A percentile compares a stretch with the other conserved stretches of the same genome.
These are phyloP conservation scores for Smittia aterrima DNA, from an alignment of 2,888 invertebrate genomes.

Conservation along the genomic window DNA sequence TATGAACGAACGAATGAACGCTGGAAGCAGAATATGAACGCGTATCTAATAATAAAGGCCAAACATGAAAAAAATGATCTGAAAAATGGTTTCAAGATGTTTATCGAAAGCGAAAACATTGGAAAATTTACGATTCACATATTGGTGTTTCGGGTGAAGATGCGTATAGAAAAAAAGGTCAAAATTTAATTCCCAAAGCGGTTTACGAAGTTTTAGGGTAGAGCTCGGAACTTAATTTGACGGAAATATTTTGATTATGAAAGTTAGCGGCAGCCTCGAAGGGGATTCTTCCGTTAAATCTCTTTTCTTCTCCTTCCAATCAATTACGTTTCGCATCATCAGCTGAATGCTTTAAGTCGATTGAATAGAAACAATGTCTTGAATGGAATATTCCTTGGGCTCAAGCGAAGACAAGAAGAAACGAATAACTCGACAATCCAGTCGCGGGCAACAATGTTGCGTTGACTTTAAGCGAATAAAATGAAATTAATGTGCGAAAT, in stretches of 20 bases:
- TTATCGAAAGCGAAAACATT: neutral
- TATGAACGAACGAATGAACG: neutral
- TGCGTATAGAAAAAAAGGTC: neutral
- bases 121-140: too few relatives aligned
- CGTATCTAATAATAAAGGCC: neutral
- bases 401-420: too few relatives aligned
- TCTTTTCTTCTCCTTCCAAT: too few relatives aligned
- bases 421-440: too few relatives aligned
- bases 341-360: neutral
- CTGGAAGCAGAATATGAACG: neutral
- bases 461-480: neutral
- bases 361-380: neutral
- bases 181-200: too few relatives aligned
- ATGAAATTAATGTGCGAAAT: conserved; percentile 1
- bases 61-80: neutral
- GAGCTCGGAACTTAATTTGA: neutral
- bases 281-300: too few relatives aligned
- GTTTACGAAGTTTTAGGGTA: too few relatives aligned
- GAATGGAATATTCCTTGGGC: too few relatives aligned
- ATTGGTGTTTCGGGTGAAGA: too few relatives aligned
- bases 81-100: conserved; percentile 9
- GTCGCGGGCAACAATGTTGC: too few relatives aligned
- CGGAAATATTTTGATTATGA: too few relatives aligned
- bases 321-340: neutral
- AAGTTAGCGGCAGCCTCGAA: too few relatives aligned